These are phyloP conservation scores for Theropithecus gelada DNA, from an alignment of 2,113 vertebrate species.

Conservation along the genomic window DNA sequence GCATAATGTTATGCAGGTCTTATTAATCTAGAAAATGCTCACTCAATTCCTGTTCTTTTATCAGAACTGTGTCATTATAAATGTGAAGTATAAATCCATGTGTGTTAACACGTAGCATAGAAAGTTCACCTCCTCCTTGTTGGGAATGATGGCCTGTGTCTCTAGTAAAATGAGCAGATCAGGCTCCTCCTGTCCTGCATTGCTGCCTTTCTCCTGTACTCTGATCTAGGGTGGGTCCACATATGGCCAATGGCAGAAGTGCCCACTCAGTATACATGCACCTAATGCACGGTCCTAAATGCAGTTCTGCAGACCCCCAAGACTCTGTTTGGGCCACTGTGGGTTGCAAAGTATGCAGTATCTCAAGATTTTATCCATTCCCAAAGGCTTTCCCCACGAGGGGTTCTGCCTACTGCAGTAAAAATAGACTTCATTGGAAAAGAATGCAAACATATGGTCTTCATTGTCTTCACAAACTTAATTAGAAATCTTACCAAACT, in stretches of 20 bases:
- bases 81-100: not conserved
- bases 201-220: not conserved
- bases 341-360: too few relatives aligned
- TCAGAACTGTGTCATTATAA: not conserved
- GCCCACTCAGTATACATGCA: rapidly evolving
- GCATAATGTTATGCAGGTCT: not conserved
- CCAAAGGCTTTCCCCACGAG: not conserved
- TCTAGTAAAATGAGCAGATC: not conserved
- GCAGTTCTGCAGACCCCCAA: not conserved
- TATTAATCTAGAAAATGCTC: not conserved
- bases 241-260: not conserved
- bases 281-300: rapidly evolving
- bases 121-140: not conserved
- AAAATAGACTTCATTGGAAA: not conserved
- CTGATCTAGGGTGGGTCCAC: not conserved
- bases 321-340: not conserved
- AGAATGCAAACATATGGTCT: not conserved
- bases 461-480: not conserved
- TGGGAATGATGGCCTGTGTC: not conserved
- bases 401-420: not conserved
- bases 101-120: not conserved
- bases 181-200: not conserved
- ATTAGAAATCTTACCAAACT: not conserved
- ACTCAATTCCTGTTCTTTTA: not conserved
- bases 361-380: not conserved